Evolutionary conservation across 2,888 invertebrate genomes (phyloP).

Genomic region (Hemicrepidius hirtus): DNA sequence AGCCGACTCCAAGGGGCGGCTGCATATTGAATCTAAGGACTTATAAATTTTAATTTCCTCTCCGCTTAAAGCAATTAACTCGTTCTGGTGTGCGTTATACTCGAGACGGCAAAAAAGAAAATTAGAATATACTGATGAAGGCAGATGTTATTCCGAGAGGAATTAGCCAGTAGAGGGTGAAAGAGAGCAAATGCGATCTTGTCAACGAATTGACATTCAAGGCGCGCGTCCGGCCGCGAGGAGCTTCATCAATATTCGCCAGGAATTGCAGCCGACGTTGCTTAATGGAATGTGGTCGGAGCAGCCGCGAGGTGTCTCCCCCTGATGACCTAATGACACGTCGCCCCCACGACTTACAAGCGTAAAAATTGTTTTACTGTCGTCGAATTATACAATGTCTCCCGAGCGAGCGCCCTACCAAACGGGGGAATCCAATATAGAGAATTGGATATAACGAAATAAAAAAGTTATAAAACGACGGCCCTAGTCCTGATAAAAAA

Average conservation of each 20-base stretch:
- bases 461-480: conserved; percentile 61
- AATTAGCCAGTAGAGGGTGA: conserved; percentile 49
- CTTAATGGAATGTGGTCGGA: conserved; percentile 68
- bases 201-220: conserved; percentile 63
- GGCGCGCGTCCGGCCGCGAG: conserved; percentile 61
- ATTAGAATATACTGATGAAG: conserved; percentile 54
- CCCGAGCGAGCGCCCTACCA: conserved; percentile 49
- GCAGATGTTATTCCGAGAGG: conserved; percentile 55
- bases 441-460: conserved; percentile 61
- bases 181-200: conserved; percentile 51
- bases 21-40: conserved; percentile 68
- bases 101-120: conserved; percentile 47
- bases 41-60: conserved; percentile 71
- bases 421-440: conserved; percentile 59
- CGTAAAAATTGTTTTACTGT: conserved; percentile 61
- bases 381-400: conserved; percentile 58
- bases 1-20: conserved; percentile 55
- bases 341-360: conserved; percentile 47
- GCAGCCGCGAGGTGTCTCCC: conserved; percentile 54
- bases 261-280: conserved; percentile 68
- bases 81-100: conserved; percentile 61
- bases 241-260: conserved; percentile 68
- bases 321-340: conserved; percentile 58
- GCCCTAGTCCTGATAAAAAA: conserved; percentile 55
- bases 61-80: conserved; percentile 67